phyloP scores from a whole-genome alignment of 2,113 vertebrate genomes.

The Callorhinus ursinus region DNA sequence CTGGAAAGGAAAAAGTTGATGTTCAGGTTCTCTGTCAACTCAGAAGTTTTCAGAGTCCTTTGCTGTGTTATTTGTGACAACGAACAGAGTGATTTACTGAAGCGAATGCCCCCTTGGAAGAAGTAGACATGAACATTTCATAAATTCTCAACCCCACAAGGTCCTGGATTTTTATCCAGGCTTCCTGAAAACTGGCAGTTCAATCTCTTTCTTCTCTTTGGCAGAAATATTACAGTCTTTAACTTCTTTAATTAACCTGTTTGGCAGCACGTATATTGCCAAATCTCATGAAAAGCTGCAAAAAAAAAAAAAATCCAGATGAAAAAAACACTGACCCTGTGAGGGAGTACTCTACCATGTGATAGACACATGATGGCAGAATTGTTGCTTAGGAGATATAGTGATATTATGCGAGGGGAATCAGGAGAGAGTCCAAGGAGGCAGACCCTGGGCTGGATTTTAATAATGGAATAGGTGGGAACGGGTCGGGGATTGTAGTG shows the following conservation, averaged over 20 bases:
- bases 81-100: not conserved
- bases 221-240: not conserved
- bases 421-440: not conserved
- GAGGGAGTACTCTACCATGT: not conserved
- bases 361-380: not conserved
- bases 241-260: not conserved
- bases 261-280: not conserved
- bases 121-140: not conserved
- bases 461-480: not conserved
- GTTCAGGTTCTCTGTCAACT: not conserved
- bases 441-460: not conserved
- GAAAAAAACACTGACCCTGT: not conserved
- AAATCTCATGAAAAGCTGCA: not conserved
- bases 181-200: not conserved
- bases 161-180: not conserved
- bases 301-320: not conserved
- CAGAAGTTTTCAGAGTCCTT: not conserved
- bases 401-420: not conserved
- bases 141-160: not conserved
- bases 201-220: not conserved
- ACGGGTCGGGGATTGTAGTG: not conserved
- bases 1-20: not conserved
- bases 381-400: not conserved
- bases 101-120: not conserved
- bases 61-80: not conserved